phyloP scores from a whole-genome alignment of 2,113 vertebrate genomes.

The Antidorcas marsupialis region DNA sequence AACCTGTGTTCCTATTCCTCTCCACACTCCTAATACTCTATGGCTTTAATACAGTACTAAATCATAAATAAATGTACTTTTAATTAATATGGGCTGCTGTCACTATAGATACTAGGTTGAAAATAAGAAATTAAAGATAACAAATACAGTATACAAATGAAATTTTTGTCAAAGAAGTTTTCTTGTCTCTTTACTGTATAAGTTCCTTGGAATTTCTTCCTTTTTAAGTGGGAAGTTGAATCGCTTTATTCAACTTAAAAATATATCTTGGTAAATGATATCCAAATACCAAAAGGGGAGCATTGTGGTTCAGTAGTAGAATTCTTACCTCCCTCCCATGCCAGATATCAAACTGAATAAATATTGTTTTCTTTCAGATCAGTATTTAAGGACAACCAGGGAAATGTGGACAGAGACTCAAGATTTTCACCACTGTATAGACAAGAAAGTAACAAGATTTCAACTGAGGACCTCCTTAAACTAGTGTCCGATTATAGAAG shows the following conservation, averaged over 20 bases:
- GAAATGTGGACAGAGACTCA: constrained; percentile 93
- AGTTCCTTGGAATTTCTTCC: neutral
- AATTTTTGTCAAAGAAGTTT: neutral
- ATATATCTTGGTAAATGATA: neutral
- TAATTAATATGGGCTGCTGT: neutral
- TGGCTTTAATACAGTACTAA: neutral
- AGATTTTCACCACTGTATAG: constrained; percentile 96
- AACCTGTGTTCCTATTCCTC: neutral
- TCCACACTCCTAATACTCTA: neutral
- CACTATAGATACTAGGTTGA: neutral
- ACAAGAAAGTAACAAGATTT: constrained; percentile 97
- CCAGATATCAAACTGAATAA: neutral
- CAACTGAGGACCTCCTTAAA: constrained; percentile 94
- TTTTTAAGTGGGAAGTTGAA: neutral
- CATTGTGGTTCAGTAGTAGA: neutral
- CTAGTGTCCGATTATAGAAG: constrained; percentile 92
- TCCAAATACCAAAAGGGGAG: neutral
- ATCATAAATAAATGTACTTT: neutral
- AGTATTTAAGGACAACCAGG: constrained; percentile 96
- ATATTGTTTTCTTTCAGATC: constrained; percentile 80
- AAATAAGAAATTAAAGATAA: constrained; percentile 16
- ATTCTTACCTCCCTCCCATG: neutral
- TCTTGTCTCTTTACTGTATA: neutral
- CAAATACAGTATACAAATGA: neutral
- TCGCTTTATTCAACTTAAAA: neutral